Conservation (phyloP, 2,797 vertebrate genomes). For the Enteromius paludinosus region DNA sequence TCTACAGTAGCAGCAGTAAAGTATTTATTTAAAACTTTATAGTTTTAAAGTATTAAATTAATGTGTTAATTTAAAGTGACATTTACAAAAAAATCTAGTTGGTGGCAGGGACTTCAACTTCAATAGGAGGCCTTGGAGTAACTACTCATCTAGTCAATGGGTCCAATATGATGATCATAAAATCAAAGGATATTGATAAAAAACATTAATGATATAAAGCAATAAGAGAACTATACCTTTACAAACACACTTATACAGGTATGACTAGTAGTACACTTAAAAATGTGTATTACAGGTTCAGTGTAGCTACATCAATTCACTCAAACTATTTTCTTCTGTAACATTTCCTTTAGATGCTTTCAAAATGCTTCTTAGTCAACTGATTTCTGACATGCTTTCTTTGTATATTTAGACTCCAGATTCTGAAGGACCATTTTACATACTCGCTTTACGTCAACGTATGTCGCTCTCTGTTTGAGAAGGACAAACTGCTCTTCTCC, state of each 20-base stretch:
- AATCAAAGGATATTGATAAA: neutral
- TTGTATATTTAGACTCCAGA: conserved; percentile 77
- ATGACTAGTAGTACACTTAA: neutral
- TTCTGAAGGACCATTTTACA: conserved; percentile 88
- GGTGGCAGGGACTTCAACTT: neutral
- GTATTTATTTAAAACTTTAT: neutral
- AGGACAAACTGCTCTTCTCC: conserved; percentile 92
- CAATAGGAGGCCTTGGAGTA: neutral
- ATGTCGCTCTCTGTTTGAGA: conserved; percentile 90
- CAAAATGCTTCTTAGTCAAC: neutral
- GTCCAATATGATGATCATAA: neutral
- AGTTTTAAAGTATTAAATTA: neutral
- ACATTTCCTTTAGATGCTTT: neutral
- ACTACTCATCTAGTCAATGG: neutral
- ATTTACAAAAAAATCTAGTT: neutral
- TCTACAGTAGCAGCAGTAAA: neutral
- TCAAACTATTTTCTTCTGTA: neutral
- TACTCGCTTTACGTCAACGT: conserved; percentile 86
- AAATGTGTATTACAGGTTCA: neutral
- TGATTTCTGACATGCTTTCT: neutral
- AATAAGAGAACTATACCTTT: neutral
- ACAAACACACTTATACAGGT: neutral
- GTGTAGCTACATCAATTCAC: neutral
- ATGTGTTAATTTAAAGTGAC: neutral
- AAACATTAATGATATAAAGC: neutral